Evolutionary conservation across 2,797 vertebrate genomes (phyloP), one percentile per base, ranked within the genome.

Genomic region (Mormyrus hasselquistii): DNA sequence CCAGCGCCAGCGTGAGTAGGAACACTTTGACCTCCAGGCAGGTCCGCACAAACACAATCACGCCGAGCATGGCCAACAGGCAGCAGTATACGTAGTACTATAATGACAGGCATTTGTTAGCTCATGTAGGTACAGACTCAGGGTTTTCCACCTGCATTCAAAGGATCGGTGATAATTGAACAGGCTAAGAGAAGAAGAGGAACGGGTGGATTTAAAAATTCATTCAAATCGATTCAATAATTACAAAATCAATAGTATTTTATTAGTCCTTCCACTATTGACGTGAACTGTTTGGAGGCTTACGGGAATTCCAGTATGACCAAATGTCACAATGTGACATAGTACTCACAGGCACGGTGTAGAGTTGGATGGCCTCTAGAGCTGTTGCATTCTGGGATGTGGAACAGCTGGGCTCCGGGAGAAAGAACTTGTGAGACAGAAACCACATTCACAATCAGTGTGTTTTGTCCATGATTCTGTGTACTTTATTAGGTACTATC

Each of bases 71-170:
- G 49, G 96, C 97, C 94, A 98, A 91, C 91, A 97, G 94, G 89
- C 97, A 98, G 92, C 97, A 98, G 92, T 97, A 97, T 93, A 98
- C 94, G 92, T 97, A 98, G 92, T 98, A 98, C 97, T 98, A 93
- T 1, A 90, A 16, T 34, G 65, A 83, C 25, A 89, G 19, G 16
- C 34, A 47, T 62, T n/a, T 2, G 34, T 22, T 44, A 57, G 50
- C 25, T 1, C 16, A 2, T 47, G 29, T 38, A 57, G 34, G 14
- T 57, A 85, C 22, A 53, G 29, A 55, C 52, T 16, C n/a, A 25
- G 1, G 19, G 16, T 47, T 85, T 57, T 38, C 9, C 84, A 82
- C 19, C 25, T 86, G 55, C 49, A 14, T 79, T 19, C 38, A 47
- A 82, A 38, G 49, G 14, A 16, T 53, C 2, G 14, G 50, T 7